Evolutionary conservation across 2,113 vertebrate genomes (phyloP), one percentile per base, ranked within the genome.

Genomic region (Ictalurus furcatus): DNA sequence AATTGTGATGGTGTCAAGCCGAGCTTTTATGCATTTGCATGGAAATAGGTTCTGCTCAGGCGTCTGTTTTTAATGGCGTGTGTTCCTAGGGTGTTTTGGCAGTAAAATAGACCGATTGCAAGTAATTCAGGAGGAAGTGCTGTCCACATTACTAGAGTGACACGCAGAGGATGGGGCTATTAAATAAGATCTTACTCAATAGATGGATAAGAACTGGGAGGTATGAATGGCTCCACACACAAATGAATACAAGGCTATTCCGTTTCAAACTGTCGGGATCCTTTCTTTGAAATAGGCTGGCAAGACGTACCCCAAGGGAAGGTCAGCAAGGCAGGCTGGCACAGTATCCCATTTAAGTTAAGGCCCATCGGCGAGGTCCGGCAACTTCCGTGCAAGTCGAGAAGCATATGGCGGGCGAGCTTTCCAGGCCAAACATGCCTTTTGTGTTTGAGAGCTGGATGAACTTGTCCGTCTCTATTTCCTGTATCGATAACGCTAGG

Each of bases 381-480:
- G 79, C 86, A 87, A 84, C 48, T 86, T 84, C 56, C 40, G 58
- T 88, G 74, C 85, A 23, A 69, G 81, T 67, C 44, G 78, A 89
- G 74, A 85, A 74, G 12, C 86, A 87, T 86, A 44, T 87, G 82
- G 81, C 34, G 40, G 30, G 87, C n/a, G 56, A 25, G 52, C 44
- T 71, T 87, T 88, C 67, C 11, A 40, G 59, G 67, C 14, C 78
- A 34, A 58, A 54, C 76, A 6, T 25, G 48, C 25, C 25, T 37
- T 2, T 2, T 73, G 69, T 34, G 28, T 88, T 83, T 87, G 59
- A 30, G 86, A 82, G 73, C 9, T n/a, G 19, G 59, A 81, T 89
- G 82, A 88, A 71, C 58, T 85, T 14, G 37, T 25, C 71, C 79
- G 87, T 88, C 86, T 85, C 67, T 89, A 90, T 93, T 94, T 73